These are phyloP conservation scores for Oncorhynchus masou DNA, from an alignment of 2,113 vertebrate species.

Conservation along the genomic window DNA sequence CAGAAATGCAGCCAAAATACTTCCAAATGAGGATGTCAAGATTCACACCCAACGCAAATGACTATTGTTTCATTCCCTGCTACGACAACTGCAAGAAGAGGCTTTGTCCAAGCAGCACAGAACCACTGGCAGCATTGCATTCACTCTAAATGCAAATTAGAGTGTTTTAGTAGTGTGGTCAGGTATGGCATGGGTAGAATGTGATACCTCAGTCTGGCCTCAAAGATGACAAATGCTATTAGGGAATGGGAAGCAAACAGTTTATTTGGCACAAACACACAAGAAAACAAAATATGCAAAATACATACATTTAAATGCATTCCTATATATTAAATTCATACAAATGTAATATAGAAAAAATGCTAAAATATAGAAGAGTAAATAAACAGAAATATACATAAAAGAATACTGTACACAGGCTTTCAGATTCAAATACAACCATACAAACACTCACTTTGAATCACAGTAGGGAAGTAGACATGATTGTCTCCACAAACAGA, in stretches of 20 bases:
- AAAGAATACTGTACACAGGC: not conserved
- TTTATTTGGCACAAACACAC: conserved; percentile 10
- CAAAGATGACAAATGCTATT: conserved; percentile 58
- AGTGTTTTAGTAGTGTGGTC: conserved; percentile 65
- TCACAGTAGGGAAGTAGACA: conserved; percentile 20
- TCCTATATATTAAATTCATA: not conserved
- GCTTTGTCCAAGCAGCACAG: conserved; percentile 59
- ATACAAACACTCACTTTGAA: conserved; percentile 19
- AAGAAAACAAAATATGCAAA: conserved; percentile 9
- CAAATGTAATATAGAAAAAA: not conserved
- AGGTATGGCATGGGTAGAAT: conserved; percentile 60
- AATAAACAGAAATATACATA: conserved; percentile 1
- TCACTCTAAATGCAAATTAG: conserved; percentile 84
- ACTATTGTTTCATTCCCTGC: conserved; percentile 59
- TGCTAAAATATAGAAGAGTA: not conserved
- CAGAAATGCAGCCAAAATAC: conserved; percentile 9
- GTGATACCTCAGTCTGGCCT: conserved; percentile 48
- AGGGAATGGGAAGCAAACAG: conserved; percentile 14
- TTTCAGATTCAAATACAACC: conserved; percentile 17
- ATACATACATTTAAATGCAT: not conserved
- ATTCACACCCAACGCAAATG: conserved; percentile 50
- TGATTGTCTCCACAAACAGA: conserved; percentile 6
- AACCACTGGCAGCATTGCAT: conserved; percentile 60
- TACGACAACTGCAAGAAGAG: conserved; percentile 58
- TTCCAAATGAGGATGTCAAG: conserved; percentile 59